Conservation (phyloP, 2,797 vertebrate genomes). For the Zenarchopterus dispar region DNA sequence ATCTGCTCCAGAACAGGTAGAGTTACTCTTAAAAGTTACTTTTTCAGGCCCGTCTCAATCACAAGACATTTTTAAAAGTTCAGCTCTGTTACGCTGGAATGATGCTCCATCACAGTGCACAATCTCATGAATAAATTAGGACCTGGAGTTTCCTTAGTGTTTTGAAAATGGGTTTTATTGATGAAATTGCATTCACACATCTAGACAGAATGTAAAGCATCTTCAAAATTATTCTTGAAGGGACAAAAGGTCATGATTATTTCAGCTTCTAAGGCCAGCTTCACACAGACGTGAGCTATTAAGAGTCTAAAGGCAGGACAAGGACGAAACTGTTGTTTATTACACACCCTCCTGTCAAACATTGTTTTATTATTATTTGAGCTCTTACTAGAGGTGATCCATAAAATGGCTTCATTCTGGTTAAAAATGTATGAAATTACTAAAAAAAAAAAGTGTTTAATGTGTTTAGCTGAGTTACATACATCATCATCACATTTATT, state of each 20-base stretch:
- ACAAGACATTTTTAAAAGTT: slow-evolving; percentile 12
- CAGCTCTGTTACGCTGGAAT: slow-evolving; percentile 11
- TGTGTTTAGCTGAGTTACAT: not conserved
- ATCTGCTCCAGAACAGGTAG: slow-evolving; percentile 92
- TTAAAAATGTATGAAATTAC: not conserved
- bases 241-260: not conserved
- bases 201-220: slow-evolving; percentile 21
- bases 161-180: slow-evolving; percentile 16
- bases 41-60: not conserved
- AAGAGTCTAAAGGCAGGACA: too few relatives aligned
- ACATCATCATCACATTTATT: not conserved
- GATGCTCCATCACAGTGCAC: slow-evolving; percentile 1
- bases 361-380: not conserved
- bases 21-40: not conserved
- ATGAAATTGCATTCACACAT: slow-evolving; percentile 14
- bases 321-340: too few relatives aligned
- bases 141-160: slow-evolving; percentile 6
- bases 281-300: too few relatives aligned
- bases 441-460: too few relatives aligned
- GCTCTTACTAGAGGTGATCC: slow-evolving; percentile 7
- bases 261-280: too few relatives aligned
- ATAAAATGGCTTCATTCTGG: not conserved
- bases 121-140: slow-evolving; percentile 26
- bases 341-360: too few relatives aligned
- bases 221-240: slow-evolving; percentile 39